Base-by-base conservation (phyloP, 2,113 vertebrate genomes). In the Microtus pennsylvanicus region DNA sequence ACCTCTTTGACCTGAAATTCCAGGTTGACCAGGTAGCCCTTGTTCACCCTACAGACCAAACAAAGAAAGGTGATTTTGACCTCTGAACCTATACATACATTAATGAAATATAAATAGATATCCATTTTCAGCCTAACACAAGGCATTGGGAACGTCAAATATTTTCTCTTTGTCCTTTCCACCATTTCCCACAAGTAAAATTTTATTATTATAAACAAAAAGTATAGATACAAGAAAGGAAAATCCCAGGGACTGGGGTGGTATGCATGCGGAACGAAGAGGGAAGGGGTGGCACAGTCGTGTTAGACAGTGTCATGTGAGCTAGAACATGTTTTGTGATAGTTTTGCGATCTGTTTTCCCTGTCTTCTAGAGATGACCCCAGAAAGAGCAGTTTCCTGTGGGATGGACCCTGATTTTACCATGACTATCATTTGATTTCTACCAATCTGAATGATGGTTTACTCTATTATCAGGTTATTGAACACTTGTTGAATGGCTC, bases 11-110 rank as follows among this genome's bases (percentile, higher is more conserved):
- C 99, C 99, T 80, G 97, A 93, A 50, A 98, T 96, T 90, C 99
- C 99, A 86, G 99, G 98, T 88, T 99, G 98, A 78, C 99, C 99
- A 30, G 89, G 97, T 76, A 99, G 98, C 45, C 99, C 99, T 94
- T 88, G 98, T 92, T 99, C 99, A 78, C 99, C 99, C 99, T 99
- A 93, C 14, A 52, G 91, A 94, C 2, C 96, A 14, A 70, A 70
- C 16, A 87, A 87, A 96, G 33, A 97, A 85, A 96, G 4, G 3
- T 65, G 87, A 96, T 82, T 38, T 93, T 85, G 19, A 72, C 83
- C 63, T 96, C 47, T 63, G 63, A 87, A 87, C 24, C 14, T 63
- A 50, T n/a, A 76, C 90, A 87, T 13, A 89, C 30, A 69, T 0
- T 2, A 93, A 72, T 38, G 19, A 93, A 96, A 70, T 22, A 26